phyloP scores from a whole-genome alignment of 2,113 vertebrate genomes.

The Turnix velox region DNA sequence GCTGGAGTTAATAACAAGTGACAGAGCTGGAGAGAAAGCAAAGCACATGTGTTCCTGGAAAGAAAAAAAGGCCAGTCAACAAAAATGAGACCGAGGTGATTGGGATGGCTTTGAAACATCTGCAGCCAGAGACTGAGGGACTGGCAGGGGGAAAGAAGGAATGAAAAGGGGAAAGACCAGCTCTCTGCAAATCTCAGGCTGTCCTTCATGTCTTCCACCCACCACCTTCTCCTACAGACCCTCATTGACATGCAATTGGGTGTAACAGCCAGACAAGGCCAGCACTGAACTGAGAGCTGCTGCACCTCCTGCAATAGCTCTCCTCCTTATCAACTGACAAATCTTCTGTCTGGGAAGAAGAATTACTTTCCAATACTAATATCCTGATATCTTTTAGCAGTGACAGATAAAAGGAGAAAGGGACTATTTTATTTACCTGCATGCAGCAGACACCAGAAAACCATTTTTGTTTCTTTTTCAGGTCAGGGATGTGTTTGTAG shows the following conservation, averaged over 20 bases:
- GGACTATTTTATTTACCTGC: neutral
- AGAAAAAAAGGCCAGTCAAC: neutral
- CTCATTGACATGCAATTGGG: neutral
- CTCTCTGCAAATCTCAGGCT: neutral
- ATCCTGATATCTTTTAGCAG: neutral
- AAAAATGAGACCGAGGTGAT: constrained; percentile 1
- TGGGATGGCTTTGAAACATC: neutral
- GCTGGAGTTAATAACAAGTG: constrained; percentile 28
- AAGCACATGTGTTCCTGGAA: constrained; percentile 19
- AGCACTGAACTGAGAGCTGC: neutral
- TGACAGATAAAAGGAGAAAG: neutral
- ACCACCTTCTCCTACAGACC: neutral
- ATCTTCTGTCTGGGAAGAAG: neutral
- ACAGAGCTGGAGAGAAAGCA: constrained; percentile 38
- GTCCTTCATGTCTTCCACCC: neutral
- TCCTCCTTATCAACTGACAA: rapidly evolving
- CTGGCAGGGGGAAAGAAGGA: neutral
- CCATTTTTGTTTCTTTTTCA: neutral
- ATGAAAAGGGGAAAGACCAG: neutral
- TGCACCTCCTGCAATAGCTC: neutral
- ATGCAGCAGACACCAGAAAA: neutral
- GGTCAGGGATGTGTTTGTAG: neutral
- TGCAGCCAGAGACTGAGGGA: neutral
- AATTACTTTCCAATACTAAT: neutral
- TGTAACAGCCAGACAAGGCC: neutral